phyloP scores from a whole-genome alignment of 2,113 vertebrate species.

The Tringa solitaria region DNA sequence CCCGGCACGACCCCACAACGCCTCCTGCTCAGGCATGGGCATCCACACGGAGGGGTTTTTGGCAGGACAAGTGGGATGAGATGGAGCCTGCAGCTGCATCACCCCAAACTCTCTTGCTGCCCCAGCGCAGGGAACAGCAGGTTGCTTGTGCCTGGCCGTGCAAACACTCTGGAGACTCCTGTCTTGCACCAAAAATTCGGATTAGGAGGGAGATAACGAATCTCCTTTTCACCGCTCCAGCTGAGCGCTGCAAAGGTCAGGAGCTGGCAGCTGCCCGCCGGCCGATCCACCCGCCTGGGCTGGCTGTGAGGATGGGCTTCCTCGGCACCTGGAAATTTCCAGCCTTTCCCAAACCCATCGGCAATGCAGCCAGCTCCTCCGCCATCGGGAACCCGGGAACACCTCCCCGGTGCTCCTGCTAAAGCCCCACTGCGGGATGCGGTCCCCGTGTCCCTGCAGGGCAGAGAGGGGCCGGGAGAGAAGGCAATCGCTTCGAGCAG shows the following conservation, averaged over 20 bases:
- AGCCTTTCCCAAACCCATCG: background rate
- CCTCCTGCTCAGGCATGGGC: background rate
- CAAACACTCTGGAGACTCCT: background rate
- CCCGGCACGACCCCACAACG: fast-evolving
- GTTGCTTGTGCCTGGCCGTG: background rate
- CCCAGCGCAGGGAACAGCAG: background rate
- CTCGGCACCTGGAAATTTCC: background rate
- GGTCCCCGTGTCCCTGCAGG: background rate
- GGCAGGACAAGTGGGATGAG: background rate
- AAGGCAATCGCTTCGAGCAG: background rate
- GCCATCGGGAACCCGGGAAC: background rate
- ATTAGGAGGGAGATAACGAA: background rate
- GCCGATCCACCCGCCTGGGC: background rate
- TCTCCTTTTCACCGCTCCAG: background rate
- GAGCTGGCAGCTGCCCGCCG: background rate
- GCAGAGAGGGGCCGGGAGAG: fast-evolving
- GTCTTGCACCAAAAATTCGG: background rate
- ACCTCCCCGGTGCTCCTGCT: background rate
- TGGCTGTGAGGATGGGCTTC: background rate
- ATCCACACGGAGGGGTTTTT: fast-evolving
- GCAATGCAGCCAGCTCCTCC: background rate
- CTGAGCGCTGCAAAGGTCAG: background rate
- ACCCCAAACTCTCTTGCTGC: background rate
- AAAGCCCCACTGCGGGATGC: fast-evolving
- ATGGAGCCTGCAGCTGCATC: background rate